These are phyloP conservation scores for Blastomussa wellsi DNA, from an alignment of 92 coral and sea anemone species.

Conservation along the genomic window DNA sequence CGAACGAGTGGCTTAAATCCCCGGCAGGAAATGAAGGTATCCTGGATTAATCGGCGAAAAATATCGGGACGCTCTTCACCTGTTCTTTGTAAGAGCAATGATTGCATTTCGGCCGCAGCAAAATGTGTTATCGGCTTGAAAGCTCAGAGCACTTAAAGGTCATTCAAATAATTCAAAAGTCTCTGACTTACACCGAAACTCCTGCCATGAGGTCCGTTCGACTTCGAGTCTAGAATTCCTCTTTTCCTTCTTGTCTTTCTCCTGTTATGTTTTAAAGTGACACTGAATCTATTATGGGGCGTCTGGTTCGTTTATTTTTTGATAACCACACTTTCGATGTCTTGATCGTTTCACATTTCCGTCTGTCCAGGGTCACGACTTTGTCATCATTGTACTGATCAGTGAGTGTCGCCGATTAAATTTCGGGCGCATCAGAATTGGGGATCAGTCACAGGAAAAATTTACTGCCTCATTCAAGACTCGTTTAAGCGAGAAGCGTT, in stretches of 20 bases:
- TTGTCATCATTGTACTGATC: conserved; percentile 1
- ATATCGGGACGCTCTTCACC: not conserved
- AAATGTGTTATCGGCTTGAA: not conserved
- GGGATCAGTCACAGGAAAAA: not conserved
- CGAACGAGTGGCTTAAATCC: not conserved
- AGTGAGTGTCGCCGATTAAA: conserved; percentile 28
- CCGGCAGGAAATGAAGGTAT: conserved; percentile 9
- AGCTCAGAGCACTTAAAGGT: not conserved
- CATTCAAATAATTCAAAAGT: conserved; percentile 13
- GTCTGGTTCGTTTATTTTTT: conserved; percentile 24
- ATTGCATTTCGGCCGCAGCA: not conserved
- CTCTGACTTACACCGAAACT: not conserved
- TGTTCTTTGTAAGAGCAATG: not conserved
- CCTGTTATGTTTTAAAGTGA: not conserved
- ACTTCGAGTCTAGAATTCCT: not conserved
- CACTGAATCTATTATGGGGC: not conserved
- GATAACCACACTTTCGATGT: conserved; percentile 15
- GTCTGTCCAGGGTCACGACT: conserved; percentile 3
- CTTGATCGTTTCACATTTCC: conserved; percentile 22
- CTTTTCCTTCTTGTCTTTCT: not conserved
- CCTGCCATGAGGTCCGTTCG: not conserved
- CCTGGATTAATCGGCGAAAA: not conserved
- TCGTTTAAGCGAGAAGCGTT: not conserved
- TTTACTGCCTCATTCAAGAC: not conserved
- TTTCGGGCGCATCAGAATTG: conserved; percentile 6